Conservation (phyloP, 2,888 invertebrate species). For the Sesamia inferens region DNA sequence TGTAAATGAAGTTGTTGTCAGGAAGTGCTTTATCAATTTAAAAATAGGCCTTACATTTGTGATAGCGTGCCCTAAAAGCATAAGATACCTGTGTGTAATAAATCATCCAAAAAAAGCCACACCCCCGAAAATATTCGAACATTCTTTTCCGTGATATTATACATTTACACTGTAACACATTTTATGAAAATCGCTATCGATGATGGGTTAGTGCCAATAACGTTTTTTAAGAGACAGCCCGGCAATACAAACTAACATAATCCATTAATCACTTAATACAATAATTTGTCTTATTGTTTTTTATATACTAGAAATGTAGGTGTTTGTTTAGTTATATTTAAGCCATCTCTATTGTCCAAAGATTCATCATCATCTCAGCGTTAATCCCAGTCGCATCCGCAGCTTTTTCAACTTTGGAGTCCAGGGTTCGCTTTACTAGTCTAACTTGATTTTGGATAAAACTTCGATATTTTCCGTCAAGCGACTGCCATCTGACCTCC, state of each 20-base stretch:
- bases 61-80: too few relatives aligned
- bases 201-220: constrained; percentile 11
- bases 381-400: background rate
- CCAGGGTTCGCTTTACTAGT: too few relatives aligned
- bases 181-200: constrained; percentile 15
- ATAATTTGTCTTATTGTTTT: constrained; percentile 4
- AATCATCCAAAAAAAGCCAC: constrained; percentile 6
- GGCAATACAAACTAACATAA: background rate
- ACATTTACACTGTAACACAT: background rate
- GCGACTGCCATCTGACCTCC: too few relatives aligned
- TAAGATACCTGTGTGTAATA: too few relatives aligned
- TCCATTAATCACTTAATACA: constrained; percentile 26
- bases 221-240: constrained; percentile 20
- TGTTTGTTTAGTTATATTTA: background rate
- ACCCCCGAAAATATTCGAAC: constrained; percentile 5
- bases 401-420: too few relatives aligned
- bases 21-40: too few relatives aligned
- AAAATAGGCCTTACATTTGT: too few relatives aligned
- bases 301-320: background rate
- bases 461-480: too few relatives aligned
- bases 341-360: background rate
- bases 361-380: background rate
- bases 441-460: too few relatives aligned
- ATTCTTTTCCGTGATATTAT: constrained; percentile 7
- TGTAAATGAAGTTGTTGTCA: too few relatives aligned